phyloP scores from a whole-genome alignment of 2,113 vertebrate genomes.

The Grammatotria lemairii region DNA sequence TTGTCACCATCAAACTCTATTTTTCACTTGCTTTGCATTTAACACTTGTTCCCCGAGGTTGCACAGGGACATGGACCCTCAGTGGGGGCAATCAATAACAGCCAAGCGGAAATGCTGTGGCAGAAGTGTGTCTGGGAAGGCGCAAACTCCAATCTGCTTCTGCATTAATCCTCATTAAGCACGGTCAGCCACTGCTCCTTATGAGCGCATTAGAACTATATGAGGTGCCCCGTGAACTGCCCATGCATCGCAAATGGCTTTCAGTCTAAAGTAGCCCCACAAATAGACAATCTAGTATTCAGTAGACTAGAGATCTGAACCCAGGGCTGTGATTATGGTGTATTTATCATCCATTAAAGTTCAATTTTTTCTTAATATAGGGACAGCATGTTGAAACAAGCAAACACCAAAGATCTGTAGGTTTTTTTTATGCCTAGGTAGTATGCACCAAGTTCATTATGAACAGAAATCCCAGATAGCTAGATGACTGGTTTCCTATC shows the following conservation, averaged over 20 bases:
- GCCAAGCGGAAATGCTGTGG: neutral
- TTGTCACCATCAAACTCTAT: neutral
- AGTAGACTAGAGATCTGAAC: neutral
- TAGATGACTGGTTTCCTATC: neutral
- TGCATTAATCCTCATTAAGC: slow-evolving; percentile 63
- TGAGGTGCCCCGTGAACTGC: neutral
- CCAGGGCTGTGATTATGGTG: neutral
- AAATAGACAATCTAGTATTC: slow-evolving; percentile 41
- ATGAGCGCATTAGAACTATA: slow-evolving; percentile 28
- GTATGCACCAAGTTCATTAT: neutral
- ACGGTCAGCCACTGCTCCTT: slow-evolving; percentile 17
- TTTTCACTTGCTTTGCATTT: neutral
- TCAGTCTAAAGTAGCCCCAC: neutral
- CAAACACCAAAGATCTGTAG: slow-evolving; percentile 30
- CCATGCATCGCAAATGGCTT: slow-evolving; percentile 12
- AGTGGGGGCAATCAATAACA: slow-evolving; percentile 39
- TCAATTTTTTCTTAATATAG: slow-evolving; percentile 2
- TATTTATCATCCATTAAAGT: slow-evolving; percentile 21
- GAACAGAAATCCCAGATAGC: neutral
- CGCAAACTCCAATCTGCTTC: slow-evolving; percentile 31
- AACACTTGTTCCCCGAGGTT: slow-evolving; percentile 5
- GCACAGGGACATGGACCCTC: neutral
- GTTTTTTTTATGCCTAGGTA: neutral
- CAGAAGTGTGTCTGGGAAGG: slow-evolving; percentile 11
- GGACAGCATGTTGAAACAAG: neutral